Evolutionary conservation across 2,113 vertebrate genomes (phyloP).

Genomic region (Oreotrochilus melanogaster): DNA sequence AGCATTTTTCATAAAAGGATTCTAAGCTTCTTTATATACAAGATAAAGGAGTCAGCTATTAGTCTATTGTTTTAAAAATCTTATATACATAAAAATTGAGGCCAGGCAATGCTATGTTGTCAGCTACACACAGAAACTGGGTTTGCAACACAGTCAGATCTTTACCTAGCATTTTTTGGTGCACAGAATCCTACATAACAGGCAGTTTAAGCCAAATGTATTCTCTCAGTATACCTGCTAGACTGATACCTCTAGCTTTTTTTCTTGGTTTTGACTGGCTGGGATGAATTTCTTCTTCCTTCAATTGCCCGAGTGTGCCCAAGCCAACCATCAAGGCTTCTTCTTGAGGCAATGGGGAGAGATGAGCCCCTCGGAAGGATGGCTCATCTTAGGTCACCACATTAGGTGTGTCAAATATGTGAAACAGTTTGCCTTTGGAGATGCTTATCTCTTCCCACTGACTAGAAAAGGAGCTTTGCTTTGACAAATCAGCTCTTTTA

Average conservation of each 20-base stretch:
- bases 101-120: neutral
- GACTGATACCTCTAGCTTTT: neutral
- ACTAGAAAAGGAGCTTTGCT: neutral
- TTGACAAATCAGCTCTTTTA: conserved; percentile 30
- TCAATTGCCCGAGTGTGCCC: neutral
- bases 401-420: neutral
- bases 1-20: neutral
- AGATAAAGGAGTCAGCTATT: neutral
- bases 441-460: conserved; percentile 33
- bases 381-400: neutral
- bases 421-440: conserved; percentile 22
- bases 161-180: neutral
- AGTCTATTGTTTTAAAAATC: neutral
- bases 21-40: neutral
- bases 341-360: neutral
- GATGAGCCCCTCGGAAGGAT: neutral
- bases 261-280: neutral
- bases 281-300: neutral
- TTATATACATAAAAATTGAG: accelerated
- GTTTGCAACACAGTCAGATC: neutral
- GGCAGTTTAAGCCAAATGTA: neutral
- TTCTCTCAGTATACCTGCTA: neutral
- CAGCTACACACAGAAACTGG: neutral
- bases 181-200: accelerated
- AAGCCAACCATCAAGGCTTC: neutral